Evolutionary conservation across 2,888 invertebrate species (phyloP), one percentile per base, ranked within the genome.

Genomic region (Apantesis nais): DNA sequence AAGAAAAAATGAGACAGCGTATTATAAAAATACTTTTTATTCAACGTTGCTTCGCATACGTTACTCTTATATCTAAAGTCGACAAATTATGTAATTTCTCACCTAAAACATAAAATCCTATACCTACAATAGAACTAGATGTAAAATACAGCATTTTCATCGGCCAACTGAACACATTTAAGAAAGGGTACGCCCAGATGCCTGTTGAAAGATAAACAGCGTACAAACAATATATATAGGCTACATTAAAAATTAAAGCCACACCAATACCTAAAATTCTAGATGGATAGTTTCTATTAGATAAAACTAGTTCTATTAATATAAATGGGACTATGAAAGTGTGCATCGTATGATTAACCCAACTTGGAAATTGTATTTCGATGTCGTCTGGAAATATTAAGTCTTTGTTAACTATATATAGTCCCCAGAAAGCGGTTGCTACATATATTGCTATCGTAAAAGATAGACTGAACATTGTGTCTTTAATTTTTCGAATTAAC

Each of bases 301-400:
- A 96, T 0, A 96, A 93, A 39, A 96, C 89, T 87, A 97, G 94
- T 91, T 99, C 99, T 65, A 98, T 83, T 0, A 97, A 77, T 22
- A 97, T 96, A 79, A 98, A 97, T 0, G 98, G 94, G 81, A 97
- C 94, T 68, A 98, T 97, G 78, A 97, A 96, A 1, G 98, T 98
- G 89, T 99, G 99, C 96, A 98, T 96, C 0, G 97, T 93, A 87
- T 99, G 99, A 89, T 99, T 99, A 39, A 98, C 90, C 99, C 99
- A 99, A 44, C 90, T 90, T 2, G 99, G 99, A 82, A 98, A 97
- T 71, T 97, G 96, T n/a, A 95, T 93, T 85, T 98, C 98, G 67
- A 99, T 89, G 5, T 96, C 96, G 81, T 96, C 96, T 0, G 99
- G 99, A 85, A 98, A 97, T 39, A 99, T 98, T n/a, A 99, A 92